Percentiles rank a stretch among this genome's conserved stretches.
phyloP scores from a whole-genome alignment of 2,113 vertebrate genomes.

The Odontophorus gujanensis region DNA sequence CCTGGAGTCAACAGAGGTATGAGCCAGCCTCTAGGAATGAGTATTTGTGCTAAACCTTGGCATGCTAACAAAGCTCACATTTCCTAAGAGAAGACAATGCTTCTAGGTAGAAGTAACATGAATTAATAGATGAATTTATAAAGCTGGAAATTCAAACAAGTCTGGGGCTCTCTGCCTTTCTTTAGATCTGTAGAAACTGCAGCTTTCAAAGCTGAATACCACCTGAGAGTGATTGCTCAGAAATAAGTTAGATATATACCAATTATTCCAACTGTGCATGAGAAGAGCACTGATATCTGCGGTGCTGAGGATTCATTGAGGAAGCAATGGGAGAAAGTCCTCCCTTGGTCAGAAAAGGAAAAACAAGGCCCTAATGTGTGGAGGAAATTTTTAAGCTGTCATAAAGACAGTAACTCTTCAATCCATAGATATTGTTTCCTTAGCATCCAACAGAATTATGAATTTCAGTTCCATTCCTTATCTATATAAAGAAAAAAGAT shows the following conservation, averaged over 20 bases:
- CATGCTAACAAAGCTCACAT: background rate
- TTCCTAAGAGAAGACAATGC: background rate
- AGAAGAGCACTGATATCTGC: background rate
- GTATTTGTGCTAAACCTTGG: background rate
- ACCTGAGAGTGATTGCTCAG: background rate
- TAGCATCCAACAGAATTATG: background rate
- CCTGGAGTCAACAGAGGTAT: background rate
- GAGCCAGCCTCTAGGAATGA: background rate
- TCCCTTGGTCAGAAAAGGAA: background rate
- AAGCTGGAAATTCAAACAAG: background rate
- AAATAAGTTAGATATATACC: background rate
- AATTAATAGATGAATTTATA: background rate
- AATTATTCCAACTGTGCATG: background rate
- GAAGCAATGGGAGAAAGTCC: background rate
- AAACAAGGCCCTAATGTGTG: background rate
- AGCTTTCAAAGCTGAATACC: background rate
- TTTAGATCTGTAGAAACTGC: background rate
- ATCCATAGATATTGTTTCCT: background rate
- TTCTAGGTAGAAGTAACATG: background rate
- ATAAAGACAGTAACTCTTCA: background rate
- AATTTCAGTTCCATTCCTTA: background rate
- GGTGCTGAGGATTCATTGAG: background rate
- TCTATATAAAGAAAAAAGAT: background rate
- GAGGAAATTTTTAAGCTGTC: rapidly evolving
- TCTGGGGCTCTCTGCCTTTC: background rate